Percentiles rank a stretch among this genome's conserved stretches.
phyloP scores from a whole-genome alignment of 2,888 invertebrate genomes.

The Cordylochernes scorpioides region DNA sequence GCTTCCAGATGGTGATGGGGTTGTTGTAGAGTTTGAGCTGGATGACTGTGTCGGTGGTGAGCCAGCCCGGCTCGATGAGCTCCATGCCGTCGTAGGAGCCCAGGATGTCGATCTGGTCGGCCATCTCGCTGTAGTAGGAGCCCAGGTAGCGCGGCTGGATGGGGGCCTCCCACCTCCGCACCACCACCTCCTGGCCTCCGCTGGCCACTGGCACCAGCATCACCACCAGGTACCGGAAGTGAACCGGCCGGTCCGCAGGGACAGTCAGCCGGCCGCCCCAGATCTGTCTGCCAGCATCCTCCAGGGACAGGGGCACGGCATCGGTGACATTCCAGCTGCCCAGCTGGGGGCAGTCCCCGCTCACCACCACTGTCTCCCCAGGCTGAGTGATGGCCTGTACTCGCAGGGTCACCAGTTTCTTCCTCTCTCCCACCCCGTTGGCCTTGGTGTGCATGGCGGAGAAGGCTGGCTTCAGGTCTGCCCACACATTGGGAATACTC shows the following conservation, averaged over 20 bases:
- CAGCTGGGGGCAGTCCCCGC: slow-evolving; percentile 37
- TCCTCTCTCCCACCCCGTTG: too few species aligned
- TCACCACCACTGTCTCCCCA: slow-evolving; percentile 39
- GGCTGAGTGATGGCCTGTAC: slow-evolving; percentile 28
- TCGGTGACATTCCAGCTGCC: slow-evolving; percentile 41
- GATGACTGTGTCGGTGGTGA: slow-evolving; percentile 49
- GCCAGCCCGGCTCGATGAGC: slow-evolving; percentile 46
- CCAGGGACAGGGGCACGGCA: slow-evolving; percentile 28
- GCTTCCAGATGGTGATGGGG: slow-evolving; percentile 47
- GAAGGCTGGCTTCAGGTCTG: too few species aligned
- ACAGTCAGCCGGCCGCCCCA: too few species aligned
- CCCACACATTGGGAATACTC: too few species aligned
- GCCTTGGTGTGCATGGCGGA: too few species aligned
- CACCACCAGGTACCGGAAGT: too few species aligned
- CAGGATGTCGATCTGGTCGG: slow-evolving; percentile 8
- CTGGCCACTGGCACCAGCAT: too few species aligned
- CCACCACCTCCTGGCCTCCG: too few species aligned
- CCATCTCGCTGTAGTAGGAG: slow-evolving; percentile 5
- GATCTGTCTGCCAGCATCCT: slow-evolving; percentile 11
- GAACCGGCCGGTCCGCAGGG: too few species aligned
- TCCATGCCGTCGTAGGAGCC: slow-evolving; percentile 11
- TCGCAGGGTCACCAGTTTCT: slow-evolving; percentile 17
- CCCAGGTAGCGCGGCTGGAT: slow-evolving; percentile 35
- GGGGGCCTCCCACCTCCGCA: slow-evolving; percentile 55
- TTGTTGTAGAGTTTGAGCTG: slow-evolving; percentile 48